Base-by-base conservation (phyloP, 2,888 invertebrate genomes). In the Aphidoletes aphidimyza region DNA sequence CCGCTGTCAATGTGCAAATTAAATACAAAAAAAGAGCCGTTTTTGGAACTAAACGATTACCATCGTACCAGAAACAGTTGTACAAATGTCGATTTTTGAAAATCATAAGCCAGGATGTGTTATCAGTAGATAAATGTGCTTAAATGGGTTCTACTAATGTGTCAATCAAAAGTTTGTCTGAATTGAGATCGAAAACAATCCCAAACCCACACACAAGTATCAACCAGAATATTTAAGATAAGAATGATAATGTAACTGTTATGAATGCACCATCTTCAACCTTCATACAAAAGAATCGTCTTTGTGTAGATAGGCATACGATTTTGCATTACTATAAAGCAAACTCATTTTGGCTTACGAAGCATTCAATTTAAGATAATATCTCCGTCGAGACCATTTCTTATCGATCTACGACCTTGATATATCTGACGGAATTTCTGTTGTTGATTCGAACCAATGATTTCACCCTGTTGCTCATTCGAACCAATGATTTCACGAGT, bases 171-270 rank as follows among this genome's bases (percentile, higher is more conserved):
- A n/a, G n/a, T n/a, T n/a, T n/a, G n/a, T n/a, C n/a, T n/a, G n/a
- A 3, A 59, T 34, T 84, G 45, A 26, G 89, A 90, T 86, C 86
- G 87, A 0, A 87, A 89, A 83, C 88, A 88, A 87, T 91, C 88
- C 85, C 88, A 89, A 1, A 87, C 90, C 34, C 90, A n/a, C 91
- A 0, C 87, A 89, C 19, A 87, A 87, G 84, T 91, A 89, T 86
- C 88, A 89, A 85, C 91, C 91, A 0, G 89, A 89, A 39, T 86
- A 90, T 36, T 90, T 90, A 14, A 34, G 3, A 1, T 0, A 30
- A 3, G 69, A 69, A 69, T 30, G 34, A 34, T 34, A 69, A 34
- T 34, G 45, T 26, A 83, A 45, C 9, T 42, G 83, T 1, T 49
- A 84, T 30, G 47, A 84, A 84, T 9, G 11, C 11, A 34, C 49